phyloP scores from a whole-genome alignment of 2,888 invertebrate genomes.

The Parascotia fuliginaria region DNA sequence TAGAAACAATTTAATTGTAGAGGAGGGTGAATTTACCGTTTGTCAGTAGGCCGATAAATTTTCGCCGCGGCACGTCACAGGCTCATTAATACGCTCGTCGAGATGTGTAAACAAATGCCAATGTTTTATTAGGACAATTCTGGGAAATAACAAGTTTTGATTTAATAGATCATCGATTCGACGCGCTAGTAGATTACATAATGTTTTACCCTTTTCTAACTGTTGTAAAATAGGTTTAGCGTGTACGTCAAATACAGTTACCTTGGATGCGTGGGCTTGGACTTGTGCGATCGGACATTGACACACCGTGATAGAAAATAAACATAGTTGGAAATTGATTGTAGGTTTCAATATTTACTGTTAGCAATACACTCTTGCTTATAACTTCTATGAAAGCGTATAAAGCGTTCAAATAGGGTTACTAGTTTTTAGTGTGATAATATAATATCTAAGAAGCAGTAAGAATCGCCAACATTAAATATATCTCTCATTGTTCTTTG shows the following conservation, averaged over 20 bases:
- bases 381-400: background rate
- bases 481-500: too few relatives aligned
- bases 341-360: background rate
- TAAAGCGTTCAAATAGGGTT: background rate
- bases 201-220: slow-evolving; percentile 15
- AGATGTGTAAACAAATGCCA: slow-evolving; percentile 49
- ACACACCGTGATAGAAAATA: slow-evolving; percentile 10
- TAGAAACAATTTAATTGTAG: slow-evolving; percentile 56
- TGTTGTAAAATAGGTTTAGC: slow-evolving; percentile 18
- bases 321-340: slow-evolving; percentile 7
- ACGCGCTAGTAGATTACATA: slow-evolving; percentile 7
- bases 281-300: slow-evolving; percentile 18
- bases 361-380: background rate
- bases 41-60: slow-evolving; percentile 68
- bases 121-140: slow-evolving; percentile 55
- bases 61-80: slow-evolving; percentile 67
- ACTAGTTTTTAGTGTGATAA: background rate
- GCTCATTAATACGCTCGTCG: slow-evolving; percentile 52
- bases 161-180: slow-evolving; percentile 11
- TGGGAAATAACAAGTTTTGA: slow-evolving; percentile 22
- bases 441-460: background rate
- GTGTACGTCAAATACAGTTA: slow-evolving; percentile 36
- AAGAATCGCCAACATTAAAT: too few relatives aligned
- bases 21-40: slow-evolving; percentile 37
- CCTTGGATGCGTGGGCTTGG: slow-evolving; percentile 29